Conservation (phyloP, 1,140 invertebrate genomes). For the Spodoptera litura region DNA sequence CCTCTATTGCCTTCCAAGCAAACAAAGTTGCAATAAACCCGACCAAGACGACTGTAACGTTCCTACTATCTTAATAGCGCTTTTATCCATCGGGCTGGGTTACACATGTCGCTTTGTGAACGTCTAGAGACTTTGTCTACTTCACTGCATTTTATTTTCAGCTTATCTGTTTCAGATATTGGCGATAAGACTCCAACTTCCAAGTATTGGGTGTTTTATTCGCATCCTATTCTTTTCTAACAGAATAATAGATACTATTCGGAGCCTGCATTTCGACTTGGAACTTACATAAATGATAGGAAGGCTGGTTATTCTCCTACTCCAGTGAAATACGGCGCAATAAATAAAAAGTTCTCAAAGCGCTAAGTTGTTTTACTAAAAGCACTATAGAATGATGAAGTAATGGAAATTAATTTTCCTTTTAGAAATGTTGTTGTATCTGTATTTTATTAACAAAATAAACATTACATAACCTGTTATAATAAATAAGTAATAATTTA, state of each 20-base stretch:
- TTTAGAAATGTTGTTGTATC: background rate
- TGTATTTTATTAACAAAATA: background rate
- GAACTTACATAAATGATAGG: conserved; percentile 8
- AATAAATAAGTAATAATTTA: no score
- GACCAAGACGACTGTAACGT: conserved; percentile 61
- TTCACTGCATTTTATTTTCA: conserved; percentile 63
- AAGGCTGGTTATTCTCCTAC: background rate
- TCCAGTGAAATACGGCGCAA: background rate
- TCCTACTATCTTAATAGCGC: conserved; percentile 68
- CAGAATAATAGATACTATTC: conserved; percentile 8
- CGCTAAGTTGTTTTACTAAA: background rate
- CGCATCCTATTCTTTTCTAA: conserved; percentile 26
- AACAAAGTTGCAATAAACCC: conserved; percentile 81
- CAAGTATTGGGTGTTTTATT: conserved; percentile 30
- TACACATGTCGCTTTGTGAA: conserved; percentile 68
- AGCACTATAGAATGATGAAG: background rate
- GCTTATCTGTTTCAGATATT: conserved; percentile 57
- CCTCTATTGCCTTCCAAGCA: conserved; percentile 72
- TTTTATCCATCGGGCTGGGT: conserved; percentile 65
- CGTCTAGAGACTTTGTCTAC: conserved; percentile 52
- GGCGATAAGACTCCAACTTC: conserved; percentile 34
- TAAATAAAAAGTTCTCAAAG: conserved; percentile 3
- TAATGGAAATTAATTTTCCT: no score
- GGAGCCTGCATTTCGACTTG: conserved; percentile 14
- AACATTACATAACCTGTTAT: no score